Evolutionary conservation across 2,113 vertebrate species (phyloP).

Genomic region (Zootoca vivipara): DNA sequence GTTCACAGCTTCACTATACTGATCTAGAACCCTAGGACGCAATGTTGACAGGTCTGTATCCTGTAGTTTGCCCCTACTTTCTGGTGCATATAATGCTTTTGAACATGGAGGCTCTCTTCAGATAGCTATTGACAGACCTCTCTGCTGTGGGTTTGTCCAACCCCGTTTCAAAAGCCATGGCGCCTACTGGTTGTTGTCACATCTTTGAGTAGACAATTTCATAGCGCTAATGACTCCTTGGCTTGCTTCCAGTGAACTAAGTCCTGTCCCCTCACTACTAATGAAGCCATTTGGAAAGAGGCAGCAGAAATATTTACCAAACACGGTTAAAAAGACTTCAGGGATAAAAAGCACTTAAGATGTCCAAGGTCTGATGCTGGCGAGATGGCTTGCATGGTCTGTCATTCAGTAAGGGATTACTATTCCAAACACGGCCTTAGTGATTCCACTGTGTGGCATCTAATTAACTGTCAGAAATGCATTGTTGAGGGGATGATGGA

Average conservation of each 20-base stretch:
- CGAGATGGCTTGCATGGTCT: constrained; percentile 40
- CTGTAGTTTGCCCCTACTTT: not conserved
- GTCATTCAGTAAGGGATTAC: constrained; percentile 62
- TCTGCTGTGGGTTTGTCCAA: not conserved
- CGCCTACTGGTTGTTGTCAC: not conserved
- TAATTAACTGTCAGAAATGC: constrained; percentile 89
- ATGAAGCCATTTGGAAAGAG: constrained; percentile 29
- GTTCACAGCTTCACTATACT: not conserved
- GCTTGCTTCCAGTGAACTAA: not conserved
- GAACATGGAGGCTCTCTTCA: not conserved
- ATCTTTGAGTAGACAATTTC: not conserved
- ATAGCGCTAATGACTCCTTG: not conserved
- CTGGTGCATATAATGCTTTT: not conserved
- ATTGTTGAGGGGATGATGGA: constrained; percentile 84
- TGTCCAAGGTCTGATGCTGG: constrained; percentile 43
- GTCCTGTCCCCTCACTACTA: not conserved
- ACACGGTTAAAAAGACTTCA: constrained; percentile 38
- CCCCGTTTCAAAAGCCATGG: not conserved
- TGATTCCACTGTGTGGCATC: constrained; percentile 78
- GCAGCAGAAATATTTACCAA: constrained; percentile 34
- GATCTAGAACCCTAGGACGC: not conserved
- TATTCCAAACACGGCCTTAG: constrained; percentile 71
- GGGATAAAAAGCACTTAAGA: constrained; percentile 53
- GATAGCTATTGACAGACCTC: too few relatives aligned
- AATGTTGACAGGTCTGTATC: not conserved